Evolutionary conservation across 92 coral and sea anemone genomes (phyloP), one percentile per base, ranked within the genome.

Genomic region (Zoanthus solanderi): DNA sequence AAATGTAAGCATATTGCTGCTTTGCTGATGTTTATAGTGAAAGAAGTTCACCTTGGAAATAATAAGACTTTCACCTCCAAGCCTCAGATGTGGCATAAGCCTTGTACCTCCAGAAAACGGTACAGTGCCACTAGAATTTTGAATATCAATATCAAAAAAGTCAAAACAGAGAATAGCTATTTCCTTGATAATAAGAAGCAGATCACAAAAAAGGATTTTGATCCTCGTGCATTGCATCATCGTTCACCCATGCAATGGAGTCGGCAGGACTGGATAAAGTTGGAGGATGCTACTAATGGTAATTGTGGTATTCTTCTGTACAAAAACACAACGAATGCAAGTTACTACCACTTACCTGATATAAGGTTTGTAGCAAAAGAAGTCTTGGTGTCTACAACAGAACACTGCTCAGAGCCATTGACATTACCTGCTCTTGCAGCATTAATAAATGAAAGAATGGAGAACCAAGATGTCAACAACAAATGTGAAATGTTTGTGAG

Each of bases 291-390:
- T 44, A 86, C 89, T 34, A 54, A 76, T 77, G 65, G 84, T 30
- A 86, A 86, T 45, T 86, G 89, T 86, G 76, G 85, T 29, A 86
- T 86, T 76, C 85, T 76, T 86, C 13, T 86, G 42, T 86, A 76
- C 42, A 86, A 86, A 85, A 86, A 53, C 72, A 84, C 32, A 31
- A 53, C 54, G 16, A 57, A 72, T 58, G 6, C 14, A 10, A 58
- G 12, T 58, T 1, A 58, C 23, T 14, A 16, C 14, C 12, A 16
- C 14, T 58, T 15, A 58, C 23, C 66, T 14, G 66, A 14, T 16
- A 58, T 58, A 14, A 58, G 14, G 16, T 16, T 0, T 15, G 66
- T 58, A 16, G 66, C 14, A 10, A 58, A 16, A 18, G 16, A 58
- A 16, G 66, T 10, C 34, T 17, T 76, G 53, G 82, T 85, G n/a